phyloP scores from a whole-genome alignment of 1,140 invertebrate species.

The Drosophila punjabiensis region DNA sequence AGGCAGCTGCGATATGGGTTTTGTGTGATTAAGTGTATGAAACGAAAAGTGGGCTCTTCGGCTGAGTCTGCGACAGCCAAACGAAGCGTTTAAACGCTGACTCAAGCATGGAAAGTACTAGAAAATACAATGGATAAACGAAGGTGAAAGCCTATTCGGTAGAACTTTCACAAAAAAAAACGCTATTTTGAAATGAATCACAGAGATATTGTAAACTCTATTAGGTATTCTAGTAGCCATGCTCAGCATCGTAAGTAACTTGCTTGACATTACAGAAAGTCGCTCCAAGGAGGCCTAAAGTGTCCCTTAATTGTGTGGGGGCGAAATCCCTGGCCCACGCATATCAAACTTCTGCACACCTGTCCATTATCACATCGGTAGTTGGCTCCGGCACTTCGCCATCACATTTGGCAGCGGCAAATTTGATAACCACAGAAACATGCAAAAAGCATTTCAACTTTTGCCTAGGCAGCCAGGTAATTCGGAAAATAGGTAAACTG shows the following conservation, averaged over 20 bases:
- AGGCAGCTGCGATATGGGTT: constrained; percentile 3
- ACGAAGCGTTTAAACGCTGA: constrained; percentile 32
- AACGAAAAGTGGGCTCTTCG: not conserved
- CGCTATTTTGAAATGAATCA: not conserved
- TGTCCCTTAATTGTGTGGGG: not conserved
- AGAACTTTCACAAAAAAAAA: not conserved
- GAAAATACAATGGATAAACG: not conserved
- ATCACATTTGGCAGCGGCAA: constrained; percentile 38
- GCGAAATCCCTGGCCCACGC: constrained; percentile 1
- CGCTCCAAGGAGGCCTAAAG: not conserved
- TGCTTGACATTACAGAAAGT: not conserved
- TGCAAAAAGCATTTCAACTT: constrained; percentile 77
- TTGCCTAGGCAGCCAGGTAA: constrained; percentile 34
- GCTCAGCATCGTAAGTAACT: not conserved
- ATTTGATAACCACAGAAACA: constrained; percentile 66
- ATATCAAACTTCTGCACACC: constrained; percentile 9
- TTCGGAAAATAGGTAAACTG: constrained; percentile 38
- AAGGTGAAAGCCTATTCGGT: not conserved
- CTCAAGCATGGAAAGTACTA: constrained; percentile 6
- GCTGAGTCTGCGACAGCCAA: not conserved
- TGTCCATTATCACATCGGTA: constrained; percentile 35
- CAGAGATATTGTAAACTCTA: not conserved
- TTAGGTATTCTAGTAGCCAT: not conserved
- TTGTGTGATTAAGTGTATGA: constrained; percentile 8
- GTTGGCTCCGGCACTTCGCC: constrained; percentile 23